phyloP scores from a whole-genome alignment of 2,113 vertebrate species.

The Alces alces region DNA sequence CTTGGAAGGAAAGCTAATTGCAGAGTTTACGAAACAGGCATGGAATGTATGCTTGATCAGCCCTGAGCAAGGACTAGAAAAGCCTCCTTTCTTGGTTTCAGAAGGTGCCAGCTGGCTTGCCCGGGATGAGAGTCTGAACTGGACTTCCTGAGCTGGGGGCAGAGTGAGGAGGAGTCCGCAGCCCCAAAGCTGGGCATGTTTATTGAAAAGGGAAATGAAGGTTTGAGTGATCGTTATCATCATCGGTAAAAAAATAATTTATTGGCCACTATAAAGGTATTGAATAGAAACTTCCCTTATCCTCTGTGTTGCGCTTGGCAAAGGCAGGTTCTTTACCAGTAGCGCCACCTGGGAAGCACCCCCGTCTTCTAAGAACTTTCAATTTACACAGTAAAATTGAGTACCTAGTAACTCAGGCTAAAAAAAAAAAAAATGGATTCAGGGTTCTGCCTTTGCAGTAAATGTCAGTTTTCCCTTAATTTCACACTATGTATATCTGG shows the following conservation, averaged over 20 bases:
- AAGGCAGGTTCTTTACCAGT: not conserved
- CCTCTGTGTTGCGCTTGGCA: not conserved
- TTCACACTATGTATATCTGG: not conserved
- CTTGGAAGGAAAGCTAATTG: constrained; percentile 70
- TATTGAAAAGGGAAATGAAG: not conserved
- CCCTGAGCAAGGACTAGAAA: constrained; percentile 31
- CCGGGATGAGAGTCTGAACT: not conserved
- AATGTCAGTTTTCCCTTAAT: not conserved
- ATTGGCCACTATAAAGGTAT: not conserved
- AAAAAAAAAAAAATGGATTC: not conserved
- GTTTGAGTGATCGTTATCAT: not conserved
- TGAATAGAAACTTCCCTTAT: not conserved
- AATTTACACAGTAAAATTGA: not conserved
- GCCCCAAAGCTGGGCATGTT: not conserved
- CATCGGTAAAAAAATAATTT: not conserved
- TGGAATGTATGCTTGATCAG: constrained; percentile 67
- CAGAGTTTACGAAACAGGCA: constrained; percentile 67
- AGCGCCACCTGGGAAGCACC: not conserved
- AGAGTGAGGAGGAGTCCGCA: constrained; percentile 4
- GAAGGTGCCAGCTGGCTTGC: constrained; percentile 56
- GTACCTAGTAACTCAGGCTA: not conserved
- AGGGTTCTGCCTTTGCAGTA: not conserved
- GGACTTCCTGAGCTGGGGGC: not conserved
- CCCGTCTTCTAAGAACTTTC: not conserved
- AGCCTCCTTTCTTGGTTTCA: constrained; percentile 40